phyloP scores from a whole-genome alignment of 2,888 invertebrate genomes.

The Cantharis rufa region DNA sequence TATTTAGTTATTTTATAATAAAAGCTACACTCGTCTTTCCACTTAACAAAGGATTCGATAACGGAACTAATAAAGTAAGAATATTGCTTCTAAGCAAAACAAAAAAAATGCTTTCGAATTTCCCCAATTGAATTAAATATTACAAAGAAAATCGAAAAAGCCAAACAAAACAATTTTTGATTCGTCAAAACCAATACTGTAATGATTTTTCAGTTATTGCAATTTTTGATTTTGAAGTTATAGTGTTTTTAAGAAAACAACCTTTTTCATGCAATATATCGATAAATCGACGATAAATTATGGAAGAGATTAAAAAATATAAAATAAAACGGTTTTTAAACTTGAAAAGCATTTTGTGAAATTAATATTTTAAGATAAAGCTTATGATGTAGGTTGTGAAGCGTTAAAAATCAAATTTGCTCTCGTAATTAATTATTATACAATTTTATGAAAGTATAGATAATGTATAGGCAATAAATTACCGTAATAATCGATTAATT shows the following conservation, averaged over 20 bases:
- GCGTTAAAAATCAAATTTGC: not conserved
- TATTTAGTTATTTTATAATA: not conserved
- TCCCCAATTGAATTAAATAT: not conserved
- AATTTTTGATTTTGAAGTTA: not conserved
- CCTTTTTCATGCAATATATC: not conserved
- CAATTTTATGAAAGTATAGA: not conserved
- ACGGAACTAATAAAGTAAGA: not conserved
- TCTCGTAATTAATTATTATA: not conserved
- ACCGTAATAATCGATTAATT: slow-evolving; percentile 8
- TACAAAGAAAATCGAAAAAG: not conserved
- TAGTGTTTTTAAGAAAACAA: not conserved
- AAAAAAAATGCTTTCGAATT: not conserved
- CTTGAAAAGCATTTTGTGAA: not conserved
- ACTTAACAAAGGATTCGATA: not conserved
- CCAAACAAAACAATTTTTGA: not conserved
- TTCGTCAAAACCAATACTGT: not conserved
- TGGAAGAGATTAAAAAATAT: not conserved
- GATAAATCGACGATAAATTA: not conserved
- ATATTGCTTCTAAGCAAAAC: not conserved
- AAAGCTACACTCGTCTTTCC: not conserved
- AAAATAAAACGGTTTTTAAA: not conserved
- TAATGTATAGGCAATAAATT: slow-evolving; percentile 3
- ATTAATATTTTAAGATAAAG: not conserved
- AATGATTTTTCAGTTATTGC: not conserved
- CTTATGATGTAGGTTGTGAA: not conserved